These are phyloP conservation scores for Diabrotica undecimpunctata DNA, from an alignment of 1,140 invertebrate genomes.

Conservation along the genomic window DNA sequence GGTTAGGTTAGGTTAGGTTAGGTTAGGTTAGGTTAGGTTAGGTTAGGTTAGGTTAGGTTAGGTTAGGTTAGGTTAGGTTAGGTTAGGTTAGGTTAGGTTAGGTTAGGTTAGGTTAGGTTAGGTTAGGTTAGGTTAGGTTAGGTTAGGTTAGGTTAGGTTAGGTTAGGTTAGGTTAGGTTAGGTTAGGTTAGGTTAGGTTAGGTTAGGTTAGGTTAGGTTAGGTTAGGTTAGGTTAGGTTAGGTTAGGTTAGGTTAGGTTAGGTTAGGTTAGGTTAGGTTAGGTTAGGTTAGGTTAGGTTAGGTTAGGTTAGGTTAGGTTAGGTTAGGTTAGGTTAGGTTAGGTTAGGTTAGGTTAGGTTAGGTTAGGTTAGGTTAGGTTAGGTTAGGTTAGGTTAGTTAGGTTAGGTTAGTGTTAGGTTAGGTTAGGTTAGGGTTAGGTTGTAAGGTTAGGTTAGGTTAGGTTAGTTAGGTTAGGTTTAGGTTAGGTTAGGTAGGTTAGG, in stretches of 20 bases:
- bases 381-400: background rate
- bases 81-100: no score
- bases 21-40: background rate
- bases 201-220: conserved; percentile 11
- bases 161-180: conserved; percentile 13
- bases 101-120: no score
- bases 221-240: background rate
- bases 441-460: no score
- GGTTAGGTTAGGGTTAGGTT: no score
- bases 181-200: conserved; percentile 14
- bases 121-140: conserved; percentile 6
- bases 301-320: background rate
- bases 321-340: conserved; percentile 11
- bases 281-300: background rate
- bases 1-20: conserved; percentile 8
- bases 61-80: no score
- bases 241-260: background rate
- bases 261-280: background rate
- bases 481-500: no score
- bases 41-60: no score
- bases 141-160: conserved; percentile 14
- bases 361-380: conserved; percentile 14
- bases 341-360: conserved; percentile 14
- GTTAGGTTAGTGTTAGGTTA: background rate
- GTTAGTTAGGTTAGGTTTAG: no score